Conservation (phyloP, 2,888 invertebrate species). For the Tuta absoluta region DNA sequence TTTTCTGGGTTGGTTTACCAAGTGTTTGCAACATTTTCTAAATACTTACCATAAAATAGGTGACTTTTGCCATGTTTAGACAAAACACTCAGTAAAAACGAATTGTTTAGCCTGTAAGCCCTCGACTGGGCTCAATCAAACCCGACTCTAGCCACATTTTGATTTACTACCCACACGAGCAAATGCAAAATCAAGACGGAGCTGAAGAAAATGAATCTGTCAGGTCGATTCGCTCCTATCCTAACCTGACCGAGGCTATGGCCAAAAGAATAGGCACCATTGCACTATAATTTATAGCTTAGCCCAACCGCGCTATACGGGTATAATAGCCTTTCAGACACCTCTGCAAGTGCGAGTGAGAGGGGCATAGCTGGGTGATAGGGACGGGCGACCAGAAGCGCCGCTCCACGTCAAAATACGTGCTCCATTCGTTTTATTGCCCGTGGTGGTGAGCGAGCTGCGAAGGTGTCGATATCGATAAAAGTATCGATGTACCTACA, state of each 20-base stretch:
- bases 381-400: conserved; percentile 75
- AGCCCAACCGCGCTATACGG: conserved; percentile 63
- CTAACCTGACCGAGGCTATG: conserved; percentile 53
- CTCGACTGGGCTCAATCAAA: background rate
- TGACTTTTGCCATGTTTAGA: too few relatives aligned
- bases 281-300: conserved; percentile 77
- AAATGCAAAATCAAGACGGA: conserved; percentile 27
- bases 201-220: conserved; percentile 56
- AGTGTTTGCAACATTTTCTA: too few relatives aligned
- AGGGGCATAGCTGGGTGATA: conserved; percentile 52
- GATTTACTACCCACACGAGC: conserved; percentile 12
- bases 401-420: conserved; percentile 82
- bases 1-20: too few relatives aligned
- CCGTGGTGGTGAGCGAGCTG: conserved; percentile 52
- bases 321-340: conserved; percentile 77
- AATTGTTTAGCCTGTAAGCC: too few relatives aligned
- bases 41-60: too few relatives aligned
- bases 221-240: conserved; percentile 56
- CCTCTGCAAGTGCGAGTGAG: conserved; percentile 61
- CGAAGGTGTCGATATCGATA: conserved; percentile 45
- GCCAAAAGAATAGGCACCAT: conserved; percentile 73
- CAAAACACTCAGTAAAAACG: too few relatives aligned
- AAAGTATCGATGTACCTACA: background rate
- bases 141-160: conserved; percentile 2
- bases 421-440: conserved; percentile 81